A percentile compares a stretch with the other conserved stretches of the same genome.
Evolutionary conservation across 2,797 vertebrate genomes (phyloP).

Genomic region (Triplophysa yarkandensis): DNA sequence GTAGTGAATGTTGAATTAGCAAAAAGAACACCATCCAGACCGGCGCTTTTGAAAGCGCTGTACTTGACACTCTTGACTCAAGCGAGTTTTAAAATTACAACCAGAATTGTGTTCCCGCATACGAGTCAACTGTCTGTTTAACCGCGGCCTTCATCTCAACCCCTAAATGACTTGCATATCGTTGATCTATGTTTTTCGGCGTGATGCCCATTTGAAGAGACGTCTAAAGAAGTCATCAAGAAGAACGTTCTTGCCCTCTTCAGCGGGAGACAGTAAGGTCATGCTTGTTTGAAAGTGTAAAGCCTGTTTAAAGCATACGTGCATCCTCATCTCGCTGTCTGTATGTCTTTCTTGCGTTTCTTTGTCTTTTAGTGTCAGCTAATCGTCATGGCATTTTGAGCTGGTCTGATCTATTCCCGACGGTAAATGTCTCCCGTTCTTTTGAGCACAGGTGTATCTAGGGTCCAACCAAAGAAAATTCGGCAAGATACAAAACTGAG

Average conservation of each 20-base stretch:
- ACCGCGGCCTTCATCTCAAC: not conserved
- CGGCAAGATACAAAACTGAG: not conserved
- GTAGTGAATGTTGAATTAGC: not conserved
- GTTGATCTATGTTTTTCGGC: not conserved
- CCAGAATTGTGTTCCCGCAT: not conserved
- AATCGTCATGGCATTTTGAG: conserved; percentile 71
- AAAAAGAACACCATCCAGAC: not conserved
- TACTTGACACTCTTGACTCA: not conserved
- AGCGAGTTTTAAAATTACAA: not conserved
- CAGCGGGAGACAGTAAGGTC: not conserved
- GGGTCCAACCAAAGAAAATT: not conserved
- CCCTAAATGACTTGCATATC: not conserved
- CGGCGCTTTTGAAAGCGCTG: not conserved
- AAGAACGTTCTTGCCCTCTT: not conserved
- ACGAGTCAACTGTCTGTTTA: not conserved
- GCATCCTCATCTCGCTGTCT: not conserved
- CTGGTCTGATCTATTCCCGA: conserved; percentile 67
- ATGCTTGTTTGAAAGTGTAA: not conserved
- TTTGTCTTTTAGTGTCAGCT: conserved; percentile 41
- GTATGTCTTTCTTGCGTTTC: not conserved
- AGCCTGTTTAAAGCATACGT: not conserved
- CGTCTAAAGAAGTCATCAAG: not conserved
- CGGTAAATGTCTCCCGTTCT: not conserved
- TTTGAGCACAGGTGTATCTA: not conserved
- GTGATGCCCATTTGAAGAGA: not conserved